Evolutionary conservation across 2,113 vertebrate genomes (phyloP).

Genomic region (Cercocebus atys): DNA sequence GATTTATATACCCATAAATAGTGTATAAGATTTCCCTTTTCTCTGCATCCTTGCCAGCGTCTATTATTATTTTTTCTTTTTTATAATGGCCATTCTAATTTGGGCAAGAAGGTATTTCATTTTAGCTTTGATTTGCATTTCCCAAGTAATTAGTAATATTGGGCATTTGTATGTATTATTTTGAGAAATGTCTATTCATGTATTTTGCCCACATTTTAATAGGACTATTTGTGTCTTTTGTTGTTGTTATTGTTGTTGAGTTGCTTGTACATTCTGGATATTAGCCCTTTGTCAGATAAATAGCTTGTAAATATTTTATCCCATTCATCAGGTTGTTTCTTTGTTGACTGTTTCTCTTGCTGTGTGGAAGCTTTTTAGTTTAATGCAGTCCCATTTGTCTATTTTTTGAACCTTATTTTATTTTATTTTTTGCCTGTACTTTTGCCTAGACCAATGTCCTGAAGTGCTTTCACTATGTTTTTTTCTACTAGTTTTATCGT

Average conservation of each 20-base stretch:
- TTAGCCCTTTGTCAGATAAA: background rate
- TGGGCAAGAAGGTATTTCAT: background rate
- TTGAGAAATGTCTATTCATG: background rate
- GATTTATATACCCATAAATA: background rate
- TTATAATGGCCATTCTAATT: background rate
- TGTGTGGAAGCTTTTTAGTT: too few species aligned
- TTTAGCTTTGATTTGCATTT: background rate
- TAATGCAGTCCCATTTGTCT: too few species aligned
- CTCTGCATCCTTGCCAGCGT: background rate
- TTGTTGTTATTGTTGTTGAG: background rate
- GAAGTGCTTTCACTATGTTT: background rate
- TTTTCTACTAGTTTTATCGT: background rate
- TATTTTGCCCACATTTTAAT: background rate
- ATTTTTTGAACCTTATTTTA: background rate
- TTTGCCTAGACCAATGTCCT: background rate
- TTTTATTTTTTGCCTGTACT: background rate
- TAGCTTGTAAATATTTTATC: background rate
- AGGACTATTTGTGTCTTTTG: background rate
- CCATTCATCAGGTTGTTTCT: background rate
- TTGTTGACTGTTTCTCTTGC: too few species aligned
- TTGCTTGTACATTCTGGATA: background rate
- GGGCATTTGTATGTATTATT: background rate
- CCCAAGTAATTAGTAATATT: background rate
- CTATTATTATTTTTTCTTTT: background rate
- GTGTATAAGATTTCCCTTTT: background rate